Percentiles rank a stretch among this genome's conserved stretches.
These are phyloP conservation scores for Sitobion miscanthi DNA, from an alignment of 1,140 invertebrate species.

Conservation along the genomic window DNA sequence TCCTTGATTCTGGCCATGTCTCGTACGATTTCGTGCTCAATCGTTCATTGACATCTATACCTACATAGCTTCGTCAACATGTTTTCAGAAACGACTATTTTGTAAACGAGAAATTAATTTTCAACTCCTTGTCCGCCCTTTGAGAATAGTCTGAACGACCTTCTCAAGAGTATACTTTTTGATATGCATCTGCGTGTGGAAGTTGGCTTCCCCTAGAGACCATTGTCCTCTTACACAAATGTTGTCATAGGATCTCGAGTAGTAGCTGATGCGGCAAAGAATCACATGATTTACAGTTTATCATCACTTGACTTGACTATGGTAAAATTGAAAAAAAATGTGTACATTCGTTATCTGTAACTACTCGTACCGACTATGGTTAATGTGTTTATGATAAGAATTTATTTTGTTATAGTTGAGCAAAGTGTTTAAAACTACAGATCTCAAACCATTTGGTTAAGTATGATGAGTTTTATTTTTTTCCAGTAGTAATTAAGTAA, in stretches of 20 bases:
- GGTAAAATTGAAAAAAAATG: not conserved
- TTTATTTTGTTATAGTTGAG: not conserved
- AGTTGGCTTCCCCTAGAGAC: not conserved
- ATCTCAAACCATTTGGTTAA: not conserved
- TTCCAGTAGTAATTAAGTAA: not conserved
- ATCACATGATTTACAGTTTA: constrained; percentile 39
- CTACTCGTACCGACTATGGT: not conserved
- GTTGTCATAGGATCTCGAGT: constrained; percentile 20
- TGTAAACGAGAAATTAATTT: constrained; percentile 44
- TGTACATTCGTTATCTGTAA: constrained; percentile 32
- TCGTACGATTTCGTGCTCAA: constrained; percentile 46
- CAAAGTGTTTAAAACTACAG: not conserved
- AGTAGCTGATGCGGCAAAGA: constrained; percentile 24
- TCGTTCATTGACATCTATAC: constrained; percentile 50
- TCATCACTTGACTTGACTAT: constrained; percentile 21
- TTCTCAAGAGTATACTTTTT: constrained; percentile 32
- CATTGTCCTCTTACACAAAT: constrained; percentile 6
- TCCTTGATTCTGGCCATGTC: not conserved
- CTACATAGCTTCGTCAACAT: constrained; percentile 48
- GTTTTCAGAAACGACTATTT: constrained; percentile 50
- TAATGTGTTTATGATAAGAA: constrained; percentile 4
- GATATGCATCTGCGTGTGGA: constrained; percentile 27
- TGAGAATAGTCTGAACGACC: constrained; percentile 36
- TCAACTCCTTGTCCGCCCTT: constrained; percentile 21
- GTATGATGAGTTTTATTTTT: not conserved